Conservation (phyloP, 1,140 invertebrate genomes). For the Microplitis mediator region DNA sequence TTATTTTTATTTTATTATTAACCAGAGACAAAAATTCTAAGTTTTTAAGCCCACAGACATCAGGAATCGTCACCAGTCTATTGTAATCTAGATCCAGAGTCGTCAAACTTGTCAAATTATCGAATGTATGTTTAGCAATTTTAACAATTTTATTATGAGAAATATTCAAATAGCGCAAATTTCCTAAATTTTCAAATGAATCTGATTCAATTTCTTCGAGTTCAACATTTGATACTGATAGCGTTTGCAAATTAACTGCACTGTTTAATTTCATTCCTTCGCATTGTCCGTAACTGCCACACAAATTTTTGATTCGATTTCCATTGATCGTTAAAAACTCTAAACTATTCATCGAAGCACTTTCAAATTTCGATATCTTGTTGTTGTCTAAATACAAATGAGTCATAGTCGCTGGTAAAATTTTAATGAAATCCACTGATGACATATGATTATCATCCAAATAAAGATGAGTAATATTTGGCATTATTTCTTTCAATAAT, state of each 20-base stretch:
- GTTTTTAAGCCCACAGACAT: not conserved
- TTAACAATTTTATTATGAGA: not conserved
- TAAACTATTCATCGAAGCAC: too few relatives aligned
- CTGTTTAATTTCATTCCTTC: too few relatives aligned
- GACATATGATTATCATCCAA: conserved; percentile 1
- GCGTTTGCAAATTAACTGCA: too few relatives aligned
- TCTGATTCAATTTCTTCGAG: too few relatives aligned
- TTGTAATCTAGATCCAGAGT: conserved; percentile 7
- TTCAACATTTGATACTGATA: too few relatives aligned
- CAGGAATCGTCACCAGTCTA: not conserved
- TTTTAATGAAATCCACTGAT: not conserved
- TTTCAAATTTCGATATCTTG: not conserved
- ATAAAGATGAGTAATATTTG: conserved; percentile 5
- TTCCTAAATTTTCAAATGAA: too few relatives aligned
- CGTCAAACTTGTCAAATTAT: not conserved
- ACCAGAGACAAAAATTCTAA: conserved; percentile 7
- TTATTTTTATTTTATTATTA: not conserved
- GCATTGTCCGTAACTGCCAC: too few relatives aligned
- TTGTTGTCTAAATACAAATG: not conserved
- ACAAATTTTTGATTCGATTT: too few relatives aligned
- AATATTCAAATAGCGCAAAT: too few relatives aligned
- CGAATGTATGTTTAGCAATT: not conserved
- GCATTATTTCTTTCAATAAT: not conserved
- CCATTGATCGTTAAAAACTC: too few relatives aligned
- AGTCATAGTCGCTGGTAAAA: not conserved